phyloP scores from a whole-genome alignment of 2,113 vertebrate genomes.

The Hypocryptadius cinnamomeus region DNA sequence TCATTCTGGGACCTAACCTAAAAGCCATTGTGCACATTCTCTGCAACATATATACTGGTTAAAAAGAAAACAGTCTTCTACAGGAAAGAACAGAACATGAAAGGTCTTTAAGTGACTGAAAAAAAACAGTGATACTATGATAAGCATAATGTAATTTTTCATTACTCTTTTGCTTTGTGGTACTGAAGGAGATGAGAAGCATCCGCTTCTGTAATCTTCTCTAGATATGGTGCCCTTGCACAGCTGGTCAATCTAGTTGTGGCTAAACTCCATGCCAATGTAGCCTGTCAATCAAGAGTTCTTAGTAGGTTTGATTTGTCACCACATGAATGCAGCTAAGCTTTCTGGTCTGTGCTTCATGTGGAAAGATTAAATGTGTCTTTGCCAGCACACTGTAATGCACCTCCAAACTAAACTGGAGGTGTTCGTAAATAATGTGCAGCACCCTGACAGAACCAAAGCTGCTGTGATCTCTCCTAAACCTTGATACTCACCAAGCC shows the following conservation, averaged over 20 bases:
- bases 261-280: not conserved
- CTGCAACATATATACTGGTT: not conserved
- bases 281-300: not conserved
- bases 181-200: not conserved
- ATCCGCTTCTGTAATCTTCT: not conserved
- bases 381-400: not conserved
- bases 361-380: not conserved
- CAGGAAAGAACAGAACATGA: not conserved
- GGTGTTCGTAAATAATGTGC: not conserved
- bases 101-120: not conserved
- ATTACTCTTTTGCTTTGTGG: not conserved
- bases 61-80: not conserved
- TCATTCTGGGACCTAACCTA: not conserved
- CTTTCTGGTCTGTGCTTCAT: not conserved
- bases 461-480: not conserved
- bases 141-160: not conserved
- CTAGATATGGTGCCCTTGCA: not conserved
- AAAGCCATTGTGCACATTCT: not conserved
- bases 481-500: fast-evolving
- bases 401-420: not conserved
- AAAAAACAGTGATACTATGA: not conserved
- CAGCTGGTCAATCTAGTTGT: not conserved
- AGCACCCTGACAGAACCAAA: not conserved
- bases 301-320: not conserved
- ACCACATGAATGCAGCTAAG: not conserved